phyloP scores from a whole-genome alignment of 92 coral and sea anemone genomes.

The Galaxea fascicularis region DNA sequence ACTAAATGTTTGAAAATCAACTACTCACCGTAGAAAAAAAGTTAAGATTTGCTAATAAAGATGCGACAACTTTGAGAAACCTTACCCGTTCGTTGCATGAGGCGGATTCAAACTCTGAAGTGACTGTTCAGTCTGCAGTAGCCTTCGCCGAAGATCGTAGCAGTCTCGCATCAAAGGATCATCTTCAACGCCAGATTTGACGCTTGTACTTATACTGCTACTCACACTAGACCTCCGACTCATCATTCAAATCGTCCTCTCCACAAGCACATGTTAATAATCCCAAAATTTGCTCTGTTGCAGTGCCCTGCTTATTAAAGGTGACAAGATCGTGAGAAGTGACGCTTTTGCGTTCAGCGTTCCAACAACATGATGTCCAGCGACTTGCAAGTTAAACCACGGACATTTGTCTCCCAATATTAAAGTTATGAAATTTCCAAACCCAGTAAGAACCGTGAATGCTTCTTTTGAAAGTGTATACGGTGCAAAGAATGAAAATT shows the following conservation, averaged over 20 bases:
- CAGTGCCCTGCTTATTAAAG: not conserved
- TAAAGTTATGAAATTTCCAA: conserved; percentile 1
- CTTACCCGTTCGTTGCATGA: conserved; percentile 75
- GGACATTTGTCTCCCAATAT: not conserved
- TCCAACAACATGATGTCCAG: not conserved
- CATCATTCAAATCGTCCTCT: conserved; percentile 64
- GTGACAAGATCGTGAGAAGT: conserved; percentile 27
- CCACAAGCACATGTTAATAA: conserved; percentile 19
- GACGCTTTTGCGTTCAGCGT: not conserved
- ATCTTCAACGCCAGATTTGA: conserved; percentile 90
- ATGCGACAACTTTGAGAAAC: not conserved
- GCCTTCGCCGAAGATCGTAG: conserved; percentile 91
- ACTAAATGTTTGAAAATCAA: not conserved
- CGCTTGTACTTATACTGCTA: conserved; percentile 88
- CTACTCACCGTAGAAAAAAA: not conserved
- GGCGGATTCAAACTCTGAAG: conserved; percentile 97
- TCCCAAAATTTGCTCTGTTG: conserved; percentile 20
- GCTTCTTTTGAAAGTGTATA: not conserved
- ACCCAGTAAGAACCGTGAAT: not conserved
- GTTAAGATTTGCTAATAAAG: not conserved
- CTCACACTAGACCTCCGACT: conserved; percentile 97
- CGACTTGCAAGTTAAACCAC: not conserved
- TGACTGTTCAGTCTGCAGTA: conserved; percentile 97
- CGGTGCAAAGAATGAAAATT: not conserved
- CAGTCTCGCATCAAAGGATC: conserved; percentile 98